phyloP scores from a whole-genome alignment of 2,113 vertebrate genomes.

The Rattus rattus region DNA sequence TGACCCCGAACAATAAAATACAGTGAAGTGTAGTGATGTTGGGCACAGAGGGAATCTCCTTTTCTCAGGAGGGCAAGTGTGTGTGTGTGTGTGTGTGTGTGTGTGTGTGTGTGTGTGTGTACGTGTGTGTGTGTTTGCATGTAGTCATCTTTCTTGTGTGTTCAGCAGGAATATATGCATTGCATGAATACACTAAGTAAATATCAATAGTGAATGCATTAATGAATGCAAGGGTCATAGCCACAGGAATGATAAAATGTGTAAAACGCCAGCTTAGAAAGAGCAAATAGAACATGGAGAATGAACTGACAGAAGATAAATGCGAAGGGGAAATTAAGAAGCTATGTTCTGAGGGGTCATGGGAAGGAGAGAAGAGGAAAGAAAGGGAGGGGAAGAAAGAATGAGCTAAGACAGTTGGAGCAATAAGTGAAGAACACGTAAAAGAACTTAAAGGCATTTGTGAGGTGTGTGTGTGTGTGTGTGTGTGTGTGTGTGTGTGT shows the following conservation, averaged over 20 bases:
- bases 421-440: neutral
- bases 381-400: neutral
- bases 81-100: neutral
- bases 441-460: neutral
- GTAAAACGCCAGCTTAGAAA: neutral
- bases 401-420: neutral
- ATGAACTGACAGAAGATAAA: neutral
- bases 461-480: neutral
- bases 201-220: neutral
- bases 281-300: neutral
- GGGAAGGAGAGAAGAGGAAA: neutral
- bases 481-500: neutral
- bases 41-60: accelerated
- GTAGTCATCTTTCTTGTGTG: neutral
- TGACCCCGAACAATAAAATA: accelerated
- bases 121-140: accelerated
- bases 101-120: neutral
- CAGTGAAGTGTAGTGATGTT: neutral
- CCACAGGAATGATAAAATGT: neutral
- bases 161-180: neutral
- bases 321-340: neutral
- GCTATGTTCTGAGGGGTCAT: neutral
- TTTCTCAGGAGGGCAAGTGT: neutral
- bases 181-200: neutral
- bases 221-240: neutral